Evolutionary conservation across 2,113 vertebrate genomes (phyloP).

Genomic region (Callipepla californica): DNA sequence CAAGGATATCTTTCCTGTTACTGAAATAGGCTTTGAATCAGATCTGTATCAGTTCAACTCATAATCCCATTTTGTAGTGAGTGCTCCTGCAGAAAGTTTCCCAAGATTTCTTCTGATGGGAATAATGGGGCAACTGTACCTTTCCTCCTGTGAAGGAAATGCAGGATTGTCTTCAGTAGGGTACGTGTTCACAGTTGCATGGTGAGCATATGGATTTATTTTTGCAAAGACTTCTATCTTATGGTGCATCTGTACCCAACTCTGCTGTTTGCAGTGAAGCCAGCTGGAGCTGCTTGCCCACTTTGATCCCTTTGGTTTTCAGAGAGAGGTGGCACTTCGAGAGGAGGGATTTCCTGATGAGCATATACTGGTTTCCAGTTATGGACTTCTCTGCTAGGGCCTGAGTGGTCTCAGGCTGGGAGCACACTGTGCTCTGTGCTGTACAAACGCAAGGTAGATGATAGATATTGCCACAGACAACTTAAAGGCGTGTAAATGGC

Average conservation of each 20-base stretch:
- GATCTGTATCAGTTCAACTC: neutral
- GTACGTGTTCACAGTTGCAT: rapidly evolving
- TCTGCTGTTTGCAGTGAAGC: neutral
- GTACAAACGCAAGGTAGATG: neutral
- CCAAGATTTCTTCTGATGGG: neutral
- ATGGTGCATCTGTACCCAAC: neutral
- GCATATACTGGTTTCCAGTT: neutral
- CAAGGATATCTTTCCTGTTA: neutral
- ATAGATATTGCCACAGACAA: neutral
- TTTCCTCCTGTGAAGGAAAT: neutral
- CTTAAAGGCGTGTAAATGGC: neutral
- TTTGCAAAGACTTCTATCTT: neutral
- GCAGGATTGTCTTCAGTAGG: too few species aligned
- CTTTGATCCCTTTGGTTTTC: neutral
- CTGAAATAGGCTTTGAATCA: neutral
- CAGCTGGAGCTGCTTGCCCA: neutral
- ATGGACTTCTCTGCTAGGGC: neutral
- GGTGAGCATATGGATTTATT: neutral
- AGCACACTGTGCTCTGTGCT: neutral
- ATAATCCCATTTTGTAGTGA: neutral
- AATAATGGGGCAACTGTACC: rapidly evolving
- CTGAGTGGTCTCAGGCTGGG: neutral
- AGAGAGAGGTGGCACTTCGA: neutral
- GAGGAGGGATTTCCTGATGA: neutral
- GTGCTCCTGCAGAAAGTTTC: neutral